A percentile compares a stretch with the other conserved stretches of the same genome.
phyloP scores from a whole-genome alignment of 2,888 invertebrate species.

The Sarcophaga carnaria region DNA sequence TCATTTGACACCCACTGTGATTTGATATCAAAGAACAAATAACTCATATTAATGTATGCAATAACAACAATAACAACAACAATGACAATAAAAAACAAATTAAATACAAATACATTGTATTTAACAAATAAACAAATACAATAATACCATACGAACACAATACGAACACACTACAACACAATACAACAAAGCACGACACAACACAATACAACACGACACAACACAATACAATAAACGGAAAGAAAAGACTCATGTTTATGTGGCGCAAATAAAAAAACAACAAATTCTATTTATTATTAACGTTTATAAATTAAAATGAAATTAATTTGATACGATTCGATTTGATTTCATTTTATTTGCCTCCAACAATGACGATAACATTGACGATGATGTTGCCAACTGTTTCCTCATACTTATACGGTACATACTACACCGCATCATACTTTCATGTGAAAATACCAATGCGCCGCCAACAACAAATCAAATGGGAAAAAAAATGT shows the following conservation, averaged over 20 bases:
- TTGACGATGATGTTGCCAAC: neutral
- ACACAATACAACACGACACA: too few relatives aligned
- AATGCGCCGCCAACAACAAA: neutral
- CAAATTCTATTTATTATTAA: too few relatives aligned
- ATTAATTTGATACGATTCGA: neutral
- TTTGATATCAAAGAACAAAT: constrained; percentile 43
- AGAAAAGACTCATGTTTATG: too few relatives aligned
- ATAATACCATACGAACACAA: too few relatives aligned
- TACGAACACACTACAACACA: too few relatives aligned
- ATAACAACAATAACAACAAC: neutral
- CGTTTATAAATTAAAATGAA: neutral
- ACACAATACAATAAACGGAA: too few relatives aligned
- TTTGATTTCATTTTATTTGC: neutral
- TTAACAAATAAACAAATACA: neutral
- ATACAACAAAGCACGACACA: too few relatives aligned
- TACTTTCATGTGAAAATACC: too few relatives aligned
- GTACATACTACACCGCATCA: too few relatives aligned
- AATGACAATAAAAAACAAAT: neutral
- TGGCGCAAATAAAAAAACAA: too few relatives aligned
- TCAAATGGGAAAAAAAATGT: neutral
- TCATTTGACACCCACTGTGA: constrained; percentile 38
- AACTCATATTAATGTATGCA: constrained; percentile 24
- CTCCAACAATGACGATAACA: too few relatives aligned
- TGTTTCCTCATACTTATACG: neutral
- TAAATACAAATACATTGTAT: neutral